These are phyloP conservation scores for Zosterops borbonicus DNA, from an alignment of 2,113 vertebrate species.

Conservation along the genomic window DNA sequence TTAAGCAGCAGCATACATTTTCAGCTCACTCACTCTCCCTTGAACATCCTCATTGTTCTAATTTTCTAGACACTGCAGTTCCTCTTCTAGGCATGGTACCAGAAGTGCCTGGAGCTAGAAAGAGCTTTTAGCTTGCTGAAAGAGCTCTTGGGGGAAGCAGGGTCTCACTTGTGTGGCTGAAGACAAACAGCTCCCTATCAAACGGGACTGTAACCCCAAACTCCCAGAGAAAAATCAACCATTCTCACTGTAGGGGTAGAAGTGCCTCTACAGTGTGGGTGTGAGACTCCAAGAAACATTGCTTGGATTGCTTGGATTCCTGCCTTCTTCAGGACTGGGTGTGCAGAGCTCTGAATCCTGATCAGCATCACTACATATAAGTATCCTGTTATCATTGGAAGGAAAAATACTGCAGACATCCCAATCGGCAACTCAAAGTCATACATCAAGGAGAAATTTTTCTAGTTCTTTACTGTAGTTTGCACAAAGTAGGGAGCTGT, in stretches of 20 bases:
- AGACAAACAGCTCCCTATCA: background rate
- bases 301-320: background rate
- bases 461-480: background rate
- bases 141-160: background rate
- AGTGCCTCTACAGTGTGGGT: background rate
- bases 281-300: background rate
- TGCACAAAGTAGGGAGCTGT: background rate
- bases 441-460: background rate
- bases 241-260: background rate
- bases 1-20: background rate
- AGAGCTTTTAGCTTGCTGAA: background rate
- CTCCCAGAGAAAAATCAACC: background rate
- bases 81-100: background rate
- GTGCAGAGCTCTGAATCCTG: background rate
- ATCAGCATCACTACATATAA: background rate
- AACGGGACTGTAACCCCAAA: background rate
- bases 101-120: background rate
- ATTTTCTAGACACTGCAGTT: background rate
- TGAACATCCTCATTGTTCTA: background rate
- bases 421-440: background rate
- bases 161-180: background rate
- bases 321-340: background rate
- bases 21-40: background rate
- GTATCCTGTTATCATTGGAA: background rate
- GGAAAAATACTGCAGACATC: background rate